Base-by-base conservation (phyloP, 2,888 invertebrate species). In the Acanthacorydalis orientalis region DNA sequence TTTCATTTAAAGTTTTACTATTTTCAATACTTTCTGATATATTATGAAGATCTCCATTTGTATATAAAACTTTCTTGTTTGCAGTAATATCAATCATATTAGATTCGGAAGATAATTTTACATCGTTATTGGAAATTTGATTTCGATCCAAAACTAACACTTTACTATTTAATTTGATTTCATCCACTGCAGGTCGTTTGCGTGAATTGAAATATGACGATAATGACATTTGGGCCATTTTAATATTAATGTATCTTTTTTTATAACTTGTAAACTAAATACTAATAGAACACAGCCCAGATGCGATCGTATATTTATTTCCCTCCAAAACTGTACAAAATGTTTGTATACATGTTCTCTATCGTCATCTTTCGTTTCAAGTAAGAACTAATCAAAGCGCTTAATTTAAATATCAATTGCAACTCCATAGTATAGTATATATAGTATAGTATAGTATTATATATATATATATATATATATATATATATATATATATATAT, bases 171-270 rank as follows among this genome's bases (percentile, higher is more conserved):
- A 65, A 62, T 51, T 68, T 66, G 47, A 68, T 59, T 59, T 85
- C 84, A 45, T 84, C 83, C 8, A 69, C 63, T n/a, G 80, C 81
- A 49, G 77, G 72, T 57, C 86, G 75, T 68, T 87, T 87, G 59
- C 85, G 75, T 57, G 78, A 78, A 61, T 75, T 79, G 63, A 84
- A 87, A 70, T 75, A 87, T 52, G 77, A 74, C 51, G 80, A 78
- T 49, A 87, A 75, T 45, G 81, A 80, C 56, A 82, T 79, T 65
- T 87, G 86, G 53, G 84, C 77, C 85, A 86, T 85, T 59, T 56
- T 60, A 47, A 14, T 14, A 47, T 41, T 23, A 11, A 38, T 37
- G 37, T 46, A 38, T 14, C 16, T 42, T 16, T 12, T 9, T 12
- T 7, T 12, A 9, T 23, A 23, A n/a, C 8, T 42, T n/a, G 7